Conservation (phyloP, 2,113 vertebrate species). For the Empidonax traillii region DNA sequence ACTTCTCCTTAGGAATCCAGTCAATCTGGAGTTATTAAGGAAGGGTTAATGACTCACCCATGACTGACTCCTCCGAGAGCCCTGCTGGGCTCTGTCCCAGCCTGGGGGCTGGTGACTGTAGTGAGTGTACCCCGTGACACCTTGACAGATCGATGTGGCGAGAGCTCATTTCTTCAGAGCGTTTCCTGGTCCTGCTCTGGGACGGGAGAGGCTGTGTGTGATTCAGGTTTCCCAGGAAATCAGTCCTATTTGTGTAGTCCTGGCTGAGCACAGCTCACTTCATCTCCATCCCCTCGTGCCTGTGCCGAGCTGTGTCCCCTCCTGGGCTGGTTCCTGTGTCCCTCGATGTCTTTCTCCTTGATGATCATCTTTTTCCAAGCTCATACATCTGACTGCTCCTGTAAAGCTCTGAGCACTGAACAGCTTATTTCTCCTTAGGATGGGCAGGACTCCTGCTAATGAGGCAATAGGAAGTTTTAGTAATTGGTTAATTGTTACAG, state of each 20-base stretch:
- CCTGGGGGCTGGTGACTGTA: not conserved
- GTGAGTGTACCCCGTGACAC: not conserved
- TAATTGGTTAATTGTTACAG: not conserved
- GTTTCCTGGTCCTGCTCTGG: accelerated
- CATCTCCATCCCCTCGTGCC: not conserved
- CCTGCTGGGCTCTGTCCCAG: not conserved
- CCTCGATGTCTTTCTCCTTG: not conserved
- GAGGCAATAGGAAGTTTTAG: not conserved
- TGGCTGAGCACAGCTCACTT: not conserved
- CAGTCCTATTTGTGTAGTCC: not conserved
- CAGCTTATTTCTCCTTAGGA: not conserved
- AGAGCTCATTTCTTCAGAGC: not conserved
- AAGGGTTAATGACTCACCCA: not conserved
- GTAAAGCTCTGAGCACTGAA: not conserved
- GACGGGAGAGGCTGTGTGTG: not conserved
- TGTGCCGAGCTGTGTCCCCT: accelerated
- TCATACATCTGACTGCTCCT: not conserved
- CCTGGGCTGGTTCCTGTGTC: accelerated
- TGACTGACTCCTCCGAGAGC: not conserved
- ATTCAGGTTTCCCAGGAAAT: not conserved
- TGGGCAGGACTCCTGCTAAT: not conserved
- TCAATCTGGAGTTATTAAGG: not conserved
- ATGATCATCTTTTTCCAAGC: not conserved
- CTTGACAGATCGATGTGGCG: not conserved
- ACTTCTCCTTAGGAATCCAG: not conserved